Conservation (phyloP, 2,888 invertebrate genomes). For the Folsomia candida region DNA sequence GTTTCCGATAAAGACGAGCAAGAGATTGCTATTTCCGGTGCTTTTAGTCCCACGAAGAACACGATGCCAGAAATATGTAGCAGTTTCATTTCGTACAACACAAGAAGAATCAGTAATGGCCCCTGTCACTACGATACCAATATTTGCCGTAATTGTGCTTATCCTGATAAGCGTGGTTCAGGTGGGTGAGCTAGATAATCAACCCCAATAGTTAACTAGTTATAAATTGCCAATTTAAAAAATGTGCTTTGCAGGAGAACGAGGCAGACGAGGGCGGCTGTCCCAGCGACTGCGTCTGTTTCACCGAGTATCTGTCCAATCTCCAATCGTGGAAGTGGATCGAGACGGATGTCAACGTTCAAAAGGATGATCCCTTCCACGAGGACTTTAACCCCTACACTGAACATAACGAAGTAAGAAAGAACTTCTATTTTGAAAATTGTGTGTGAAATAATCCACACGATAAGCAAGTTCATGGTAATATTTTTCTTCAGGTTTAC, state of each 20-base stretch:
- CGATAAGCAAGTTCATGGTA: not conserved
- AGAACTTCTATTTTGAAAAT: not conserved
- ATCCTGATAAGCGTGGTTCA: not conserved
- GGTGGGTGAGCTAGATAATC: not conserved
- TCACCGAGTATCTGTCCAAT: slow-evolving; percentile 42
- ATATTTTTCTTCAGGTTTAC: slow-evolving; percentile 33
- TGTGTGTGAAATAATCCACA: not conserved
- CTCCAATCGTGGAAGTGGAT: slow-evolving; percentile 49
- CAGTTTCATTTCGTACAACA: too few relatives aligned
- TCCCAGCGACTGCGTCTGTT: slow-evolving; percentile 47
- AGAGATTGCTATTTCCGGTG: slow-evolving; percentile 36
- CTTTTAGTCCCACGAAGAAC: not conserved
- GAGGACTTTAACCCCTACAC: slow-evolving; percentile 45
- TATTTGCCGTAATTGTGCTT: not conserved
- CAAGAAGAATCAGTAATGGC: too few relatives aligned
- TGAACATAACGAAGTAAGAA: slow-evolving; percentile 45
- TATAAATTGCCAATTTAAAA: too few relatives aligned
- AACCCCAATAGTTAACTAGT: not conserved
- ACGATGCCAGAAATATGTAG: too few relatives aligned
- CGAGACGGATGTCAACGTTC: slow-evolving; percentile 25
- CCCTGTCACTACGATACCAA: not conserved
- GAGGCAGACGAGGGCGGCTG: slow-evolving; percentile 17
- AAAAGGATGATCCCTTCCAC: slow-evolving; percentile 32
- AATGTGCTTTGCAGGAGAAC: too few relatives aligned
- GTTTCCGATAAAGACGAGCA: slow-evolving; percentile 20